Percentiles rank a stretch among this genome's conserved stretches.
Evolutionary conservation across 2,113 vertebrate species (phyloP).

Genomic region (Nesoenas mayeri): DNA sequence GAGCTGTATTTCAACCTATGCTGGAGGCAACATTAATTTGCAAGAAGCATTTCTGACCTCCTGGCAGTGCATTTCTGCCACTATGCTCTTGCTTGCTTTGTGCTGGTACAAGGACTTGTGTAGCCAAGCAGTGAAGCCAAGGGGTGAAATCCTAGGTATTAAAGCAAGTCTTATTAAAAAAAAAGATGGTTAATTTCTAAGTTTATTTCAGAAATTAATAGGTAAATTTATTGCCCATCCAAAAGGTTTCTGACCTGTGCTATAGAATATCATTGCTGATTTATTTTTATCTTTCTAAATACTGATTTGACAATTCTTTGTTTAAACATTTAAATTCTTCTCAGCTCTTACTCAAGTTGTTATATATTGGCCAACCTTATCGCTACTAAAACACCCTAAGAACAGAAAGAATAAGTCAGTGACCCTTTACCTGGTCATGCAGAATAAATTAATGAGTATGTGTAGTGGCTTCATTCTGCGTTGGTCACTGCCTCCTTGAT

Average conservation of each 20-base stretch:
- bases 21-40: neutral
- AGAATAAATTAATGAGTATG: neutral
- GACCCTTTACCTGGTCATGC: neutral
- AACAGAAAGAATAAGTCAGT: neutral
- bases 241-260: neutral
- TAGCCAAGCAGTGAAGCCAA: neutral
- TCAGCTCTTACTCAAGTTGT: neutral
- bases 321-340: neutral
- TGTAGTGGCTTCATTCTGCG: neutral
- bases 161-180: neutral
- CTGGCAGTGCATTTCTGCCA: neutral
- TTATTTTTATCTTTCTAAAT: neutral
- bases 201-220: neutral
- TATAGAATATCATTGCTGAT: neutral
- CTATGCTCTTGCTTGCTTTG: accelerated
- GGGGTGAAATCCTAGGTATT: neutral
- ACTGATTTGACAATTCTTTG: neutral
- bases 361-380: neutral
- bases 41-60: neutral
- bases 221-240: neutral
- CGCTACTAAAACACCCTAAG: neutral
- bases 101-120: neutral
- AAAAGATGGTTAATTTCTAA: neutral
- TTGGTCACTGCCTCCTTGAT: neutral
- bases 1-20: accelerated